These are phyloP conservation scores for Lathamus discolor DNA, from an alignment of 2,113 vertebrate genomes.

Conservation along the genomic window DNA sequence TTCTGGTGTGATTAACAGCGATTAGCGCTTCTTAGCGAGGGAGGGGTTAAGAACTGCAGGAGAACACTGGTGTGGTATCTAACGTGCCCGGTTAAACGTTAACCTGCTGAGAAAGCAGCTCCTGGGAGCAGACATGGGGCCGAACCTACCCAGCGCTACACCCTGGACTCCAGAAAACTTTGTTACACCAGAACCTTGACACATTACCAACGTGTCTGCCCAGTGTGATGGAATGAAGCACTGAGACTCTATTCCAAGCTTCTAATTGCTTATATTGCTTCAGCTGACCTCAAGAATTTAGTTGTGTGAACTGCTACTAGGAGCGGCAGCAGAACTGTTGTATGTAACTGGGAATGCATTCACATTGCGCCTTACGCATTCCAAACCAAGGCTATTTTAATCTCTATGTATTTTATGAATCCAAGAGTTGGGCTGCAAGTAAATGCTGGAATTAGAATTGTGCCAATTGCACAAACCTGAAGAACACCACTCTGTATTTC, in stretches of 20 bases:
- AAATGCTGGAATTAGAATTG: background rate
- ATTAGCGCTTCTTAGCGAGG: background rate
- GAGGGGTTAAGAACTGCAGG: background rate
- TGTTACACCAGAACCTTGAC: accelerated
- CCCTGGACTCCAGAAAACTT: background rate
- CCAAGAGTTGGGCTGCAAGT: background rate
- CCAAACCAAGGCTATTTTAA: background rate
- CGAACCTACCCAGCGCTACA: accelerated
- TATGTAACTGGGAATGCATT: background rate
- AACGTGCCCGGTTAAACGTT: background rate
- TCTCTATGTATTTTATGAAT: background rate
- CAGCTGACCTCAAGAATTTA: background rate
- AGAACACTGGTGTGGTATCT: background rate
- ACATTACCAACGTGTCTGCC: background rate
- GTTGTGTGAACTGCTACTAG: accelerated
- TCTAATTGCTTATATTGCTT: accelerated
- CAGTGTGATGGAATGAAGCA: background rate
- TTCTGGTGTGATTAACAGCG: background rate
- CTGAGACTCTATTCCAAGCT: background rate
- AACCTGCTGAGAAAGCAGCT: background rate
- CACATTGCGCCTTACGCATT: accelerated
- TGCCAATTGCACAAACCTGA: background rate
- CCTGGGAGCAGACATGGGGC: background rate
- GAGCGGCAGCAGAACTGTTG: accelerated
- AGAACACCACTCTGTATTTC: background rate